Percentiles rank a stretch among this genome's conserved stretches.
phyloP scores from a whole-genome alignment of 2,113 vertebrate genomes.

The Epinephelus lanceolatus region DNA sequence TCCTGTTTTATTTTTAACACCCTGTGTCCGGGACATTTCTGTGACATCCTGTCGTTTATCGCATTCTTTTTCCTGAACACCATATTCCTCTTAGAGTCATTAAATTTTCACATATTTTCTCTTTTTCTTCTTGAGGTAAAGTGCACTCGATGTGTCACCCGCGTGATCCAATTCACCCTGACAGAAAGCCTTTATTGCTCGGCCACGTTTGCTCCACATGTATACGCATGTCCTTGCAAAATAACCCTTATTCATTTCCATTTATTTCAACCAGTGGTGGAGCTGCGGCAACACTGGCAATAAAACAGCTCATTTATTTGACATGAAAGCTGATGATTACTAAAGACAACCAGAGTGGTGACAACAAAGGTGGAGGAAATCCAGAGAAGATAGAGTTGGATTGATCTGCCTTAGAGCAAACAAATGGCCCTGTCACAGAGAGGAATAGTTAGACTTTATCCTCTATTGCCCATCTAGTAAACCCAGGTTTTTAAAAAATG shows the following conservation, averaged over 20 bases:
- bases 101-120: slow-evolving; percentile 73
- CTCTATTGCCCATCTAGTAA: slow-evolving; percentile 46
- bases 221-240: slow-evolving; percentile 59
- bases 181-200: slow-evolving; percentile 70
- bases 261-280: slow-evolving; percentile 67
- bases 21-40: slow-evolving; percentile 21
- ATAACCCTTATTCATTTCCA: slow-evolving; percentile 63
- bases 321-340: slow-evolving; percentile 77
- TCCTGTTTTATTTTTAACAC: slow-evolving; percentile 50
- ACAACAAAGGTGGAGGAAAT: slow-evolving; percentile 74
- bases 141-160: slow-evolving; percentile 70
- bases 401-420: slow-evolving; percentile 70
- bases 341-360: slow-evolving; percentile 74
- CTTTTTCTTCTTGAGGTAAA: slow-evolving; percentile 64
- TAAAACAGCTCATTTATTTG: slow-evolving; percentile 74
- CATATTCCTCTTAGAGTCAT: slow-evolving; percentile 77
- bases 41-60: slow-evolving; percentile 49
- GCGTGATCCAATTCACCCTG: slow-evolving; percentile 68
- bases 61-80: slow-evolving; percentile 68
- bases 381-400: slow-evolving; percentile 69
- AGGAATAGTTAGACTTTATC: slow-evolving; percentile 57
- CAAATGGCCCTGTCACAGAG: slow-evolving; percentile 69
- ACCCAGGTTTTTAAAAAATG: slow-evolving; percentile 24
- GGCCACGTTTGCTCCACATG: slow-evolving; percentile 54
- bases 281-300: slow-evolving; percentile 37